Evolutionary conservation across 2,113 vertebrate genomes (phyloP), one percentile per base, ranked within the genome.

Genomic region (Onychorhynchus coronatus): DNA sequence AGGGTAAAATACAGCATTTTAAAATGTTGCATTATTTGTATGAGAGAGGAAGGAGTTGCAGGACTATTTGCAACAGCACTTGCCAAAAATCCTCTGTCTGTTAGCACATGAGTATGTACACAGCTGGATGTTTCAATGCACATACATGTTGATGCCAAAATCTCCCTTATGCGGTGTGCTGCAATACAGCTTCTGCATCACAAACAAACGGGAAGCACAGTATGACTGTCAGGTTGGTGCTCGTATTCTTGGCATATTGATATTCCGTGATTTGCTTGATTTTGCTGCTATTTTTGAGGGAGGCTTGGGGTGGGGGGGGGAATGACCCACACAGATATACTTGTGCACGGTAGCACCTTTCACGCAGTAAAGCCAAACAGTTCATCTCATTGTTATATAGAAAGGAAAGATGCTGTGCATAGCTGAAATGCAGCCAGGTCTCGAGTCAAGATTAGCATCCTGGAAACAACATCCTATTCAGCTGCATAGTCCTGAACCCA

Each of bases 391-490:
- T 24, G 22, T 56, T 89, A 5, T 12, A 53, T 0, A 23, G 80
- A 65, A 88, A 83, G 37, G 71, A 56, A 55, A 81, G 86, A 84
- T 27, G 33, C 21, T 81, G 82, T 49, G 68, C 61, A 8, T 13
- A 41, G 56, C 70, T 94, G 91, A 89, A 91, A 81, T 5, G 55
- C 83, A n/a, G 76, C 79, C 80, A 92, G 56, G 65, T 85, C 86
- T 78, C 0, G 2, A 95, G 76, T 78, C 72, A 89, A 85, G 94
- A 95, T 89, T 61, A 84, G 65, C 86, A 58, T 84, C 79, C 75
- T 91, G 75, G 85, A 95, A 93, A 86, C 65, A 74, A 86, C 76
- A 72, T 77, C 92, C 35, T n/a, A 11, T 9, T 35, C 91, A 92
- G 75, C 82, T 94, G 67, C 1, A 0, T 66, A 14, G 18, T 74